Evolutionary conservation across 1,140 invertebrate genomes (phyloP).

Genomic region (Agraylea sexmaculata): DNA sequence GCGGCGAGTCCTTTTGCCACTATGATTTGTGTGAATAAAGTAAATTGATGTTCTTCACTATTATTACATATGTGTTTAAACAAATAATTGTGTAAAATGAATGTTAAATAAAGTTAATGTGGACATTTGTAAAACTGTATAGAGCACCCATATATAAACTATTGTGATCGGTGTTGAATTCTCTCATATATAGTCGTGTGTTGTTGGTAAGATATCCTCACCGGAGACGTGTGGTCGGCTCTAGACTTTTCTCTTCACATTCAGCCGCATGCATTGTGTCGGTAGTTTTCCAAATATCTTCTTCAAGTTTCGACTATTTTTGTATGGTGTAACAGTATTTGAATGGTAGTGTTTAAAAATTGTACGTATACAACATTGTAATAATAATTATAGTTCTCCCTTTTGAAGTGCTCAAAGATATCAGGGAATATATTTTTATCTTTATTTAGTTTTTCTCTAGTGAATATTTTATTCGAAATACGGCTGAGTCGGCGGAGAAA

Average conservation of each 20-base stretch:
- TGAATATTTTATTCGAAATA: constrained; percentile 16
- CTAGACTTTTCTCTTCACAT: constrained; percentile 19
- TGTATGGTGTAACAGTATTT: constrained; percentile 21
- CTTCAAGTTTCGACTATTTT: constrained; percentile 17
- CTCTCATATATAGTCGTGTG: constrained; percentile 16
- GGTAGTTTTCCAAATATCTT: constrained; percentile 5
- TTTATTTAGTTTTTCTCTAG: constrained; percentile 21
- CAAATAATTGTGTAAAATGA: too few relatives aligned
- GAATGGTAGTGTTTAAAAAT: constrained; percentile 20
- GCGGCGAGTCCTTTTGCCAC: too few relatives aligned
- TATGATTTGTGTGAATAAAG: too few relatives aligned
- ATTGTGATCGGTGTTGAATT: too few relatives aligned
- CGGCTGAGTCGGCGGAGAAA: constrained; percentile 37
- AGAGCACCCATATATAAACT: too few relatives aligned
- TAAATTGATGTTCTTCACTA: too few relatives aligned
- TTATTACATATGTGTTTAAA: too few relatives aligned
- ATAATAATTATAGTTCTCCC: constrained; percentile 22
- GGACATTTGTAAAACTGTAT: too few relatives aligned
- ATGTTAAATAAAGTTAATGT: too few relatives aligned
- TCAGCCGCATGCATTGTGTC: constrained; percentile 22
- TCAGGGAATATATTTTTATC: constrained; percentile 19
- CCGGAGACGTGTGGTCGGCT: constrained; percentile 21
- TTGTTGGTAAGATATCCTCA: constrained; percentile 14
- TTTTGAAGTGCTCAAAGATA: constrained; percentile 22
- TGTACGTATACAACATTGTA: too few relatives aligned